A percentile compares a stretch with the other conserved stretches of the same genome.
phyloP scores from a whole-genome alignment of 2,113 vertebrate genomes.

The Rhinogobius similis region DNA sequence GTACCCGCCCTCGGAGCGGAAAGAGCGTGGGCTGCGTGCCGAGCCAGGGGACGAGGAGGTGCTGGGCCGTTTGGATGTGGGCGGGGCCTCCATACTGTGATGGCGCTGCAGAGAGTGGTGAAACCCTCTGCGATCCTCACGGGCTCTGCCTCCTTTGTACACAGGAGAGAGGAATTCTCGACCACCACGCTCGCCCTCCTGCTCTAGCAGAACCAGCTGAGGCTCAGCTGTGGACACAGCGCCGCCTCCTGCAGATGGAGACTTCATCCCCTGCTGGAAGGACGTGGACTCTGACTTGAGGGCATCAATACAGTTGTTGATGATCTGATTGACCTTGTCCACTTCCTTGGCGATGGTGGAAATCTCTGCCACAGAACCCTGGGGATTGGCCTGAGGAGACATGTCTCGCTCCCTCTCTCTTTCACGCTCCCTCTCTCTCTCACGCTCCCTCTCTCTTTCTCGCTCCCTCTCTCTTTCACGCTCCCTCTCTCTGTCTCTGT shows the following conservation, averaged over 20 bases:
- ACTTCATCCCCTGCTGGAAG: slow-evolving; percentile 91
- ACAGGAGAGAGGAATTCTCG: slow-evolving; percentile 86
- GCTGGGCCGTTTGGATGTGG: slow-evolving; percentile 83
- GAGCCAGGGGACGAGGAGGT: slow-evolving; percentile 90
- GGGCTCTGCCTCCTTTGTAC: slow-evolving; percentile 83
- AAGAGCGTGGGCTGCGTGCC: slow-evolving; percentile 88
- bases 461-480: slow-evolving; percentile 44
- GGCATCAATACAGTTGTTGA: slow-evolving; percentile 98
- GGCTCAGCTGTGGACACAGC: slow-evolving; percentile 86
- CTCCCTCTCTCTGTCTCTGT: slow-evolving; percentile 67
- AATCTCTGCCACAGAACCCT: slow-evolving; percentile 92
- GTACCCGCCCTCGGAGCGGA: slow-evolving; percentile 84
- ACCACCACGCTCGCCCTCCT: slow-evolving; percentile 75
- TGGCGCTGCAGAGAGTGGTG: slow-evolving; percentile 90
- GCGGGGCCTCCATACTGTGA: slow-evolving; percentile 88
- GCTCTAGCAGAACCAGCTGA: slow-evolving; percentile 89
- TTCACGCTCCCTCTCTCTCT: slow-evolving; percentile 53
- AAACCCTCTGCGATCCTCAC: slow-evolving; percentile 77
- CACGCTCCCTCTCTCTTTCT: slow-evolving; percentile 50
- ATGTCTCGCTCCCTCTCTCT: slow-evolving; percentile 66
- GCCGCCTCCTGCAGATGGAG: slow-evolving; percentile 74
- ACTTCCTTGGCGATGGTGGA: slow-evolving; percentile 98
- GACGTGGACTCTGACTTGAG: slow-evolving; percentile 95
- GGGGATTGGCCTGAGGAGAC: slow-evolving; percentile 81
- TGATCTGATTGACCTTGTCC: slow-evolving; percentile 98